These are phyloP conservation scores for Halictus quadricinctus DNA, from an alignment of 2,888 invertebrate genomes.

Conservation along the genomic window DNA sequence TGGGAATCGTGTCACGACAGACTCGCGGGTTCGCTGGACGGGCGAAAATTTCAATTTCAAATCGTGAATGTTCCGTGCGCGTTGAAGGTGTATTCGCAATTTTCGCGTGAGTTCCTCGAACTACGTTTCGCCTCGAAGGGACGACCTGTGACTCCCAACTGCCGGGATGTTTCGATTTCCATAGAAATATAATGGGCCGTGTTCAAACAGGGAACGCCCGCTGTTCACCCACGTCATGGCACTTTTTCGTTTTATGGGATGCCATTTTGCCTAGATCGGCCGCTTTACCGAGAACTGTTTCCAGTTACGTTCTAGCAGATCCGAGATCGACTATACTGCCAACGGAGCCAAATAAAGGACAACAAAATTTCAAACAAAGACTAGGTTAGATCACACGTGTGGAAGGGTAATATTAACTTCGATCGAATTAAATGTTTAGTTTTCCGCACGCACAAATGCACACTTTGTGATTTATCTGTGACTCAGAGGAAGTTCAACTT, in stretches of 20 bases:
- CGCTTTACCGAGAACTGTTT: not conserved
- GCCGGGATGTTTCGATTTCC: not conserved
- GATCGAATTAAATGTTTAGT: not conserved
- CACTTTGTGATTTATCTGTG: not conserved
- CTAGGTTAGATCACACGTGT: not conserved
- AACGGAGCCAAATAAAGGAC: not conserved
- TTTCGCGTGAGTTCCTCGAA: not conserved
- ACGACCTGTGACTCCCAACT: not conserved
- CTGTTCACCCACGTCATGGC: not conserved
- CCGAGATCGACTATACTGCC: not conserved
- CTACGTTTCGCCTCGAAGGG: not conserved
- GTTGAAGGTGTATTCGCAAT: not conserved
- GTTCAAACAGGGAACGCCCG: not conserved
- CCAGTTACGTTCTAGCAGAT: not conserved
- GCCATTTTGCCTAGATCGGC: not conserved
- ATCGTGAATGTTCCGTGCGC: not conserved
- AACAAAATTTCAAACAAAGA: not conserved
- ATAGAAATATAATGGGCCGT: not conserved
- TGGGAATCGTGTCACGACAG: not conserved
- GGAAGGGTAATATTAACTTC: not conserved
- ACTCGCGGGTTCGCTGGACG: not conserved
- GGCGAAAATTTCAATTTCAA: slow-evolving; percentile 21
- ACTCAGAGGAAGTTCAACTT: not conserved
- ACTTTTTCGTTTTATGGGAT: not conserved
- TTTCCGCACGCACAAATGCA: not conserved